Evolutionary conservation across 2,113 vertebrate species (phyloP).

Genomic region (Hyperoodon ampullatus): DNA sequence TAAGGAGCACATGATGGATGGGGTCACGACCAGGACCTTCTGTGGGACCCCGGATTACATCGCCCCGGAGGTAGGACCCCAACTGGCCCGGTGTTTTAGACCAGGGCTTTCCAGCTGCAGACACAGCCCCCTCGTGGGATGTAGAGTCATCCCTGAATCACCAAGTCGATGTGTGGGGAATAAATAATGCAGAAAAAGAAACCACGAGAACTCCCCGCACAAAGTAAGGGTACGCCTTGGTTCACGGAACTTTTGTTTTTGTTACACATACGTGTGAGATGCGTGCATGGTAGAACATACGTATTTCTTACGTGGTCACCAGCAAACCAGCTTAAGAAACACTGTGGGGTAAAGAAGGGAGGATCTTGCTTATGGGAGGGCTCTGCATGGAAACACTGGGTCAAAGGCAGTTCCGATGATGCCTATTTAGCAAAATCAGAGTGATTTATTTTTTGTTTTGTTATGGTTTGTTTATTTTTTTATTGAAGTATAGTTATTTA

Average conservation of each 20-base stretch:
- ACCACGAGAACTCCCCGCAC: rapidly evolving
- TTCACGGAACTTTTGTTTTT: rapidly evolving
- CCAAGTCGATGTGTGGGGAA: background rate
- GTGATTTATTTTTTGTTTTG: no score
- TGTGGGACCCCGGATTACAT: slow-evolving; percentile 99
- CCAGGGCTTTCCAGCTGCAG: background rate
- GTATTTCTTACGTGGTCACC: background rate
- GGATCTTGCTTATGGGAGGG: background rate
- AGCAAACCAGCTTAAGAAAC: background rate
- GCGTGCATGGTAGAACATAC: rapidly evolving
- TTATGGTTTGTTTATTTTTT: background rate
- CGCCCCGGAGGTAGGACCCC: slow-evolving; percentile 92
- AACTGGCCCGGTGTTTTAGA: no score
- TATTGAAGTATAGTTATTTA: no score
- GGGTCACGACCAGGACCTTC: slow-evolving; percentile 95
- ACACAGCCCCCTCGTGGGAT: rapidly evolving
- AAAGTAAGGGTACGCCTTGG: rapidly evolving
- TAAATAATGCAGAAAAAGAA: background rate
- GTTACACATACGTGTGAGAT: rapidly evolving
- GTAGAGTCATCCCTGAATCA: rapidly evolving
- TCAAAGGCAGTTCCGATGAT: background rate
- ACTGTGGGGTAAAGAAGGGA: no score
- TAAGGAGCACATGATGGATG: slow-evolving; percentile 95
- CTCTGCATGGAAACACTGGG: background rate
- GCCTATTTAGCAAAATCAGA: background rate